Conservation (phyloP, 2,888 invertebrate species). For the Gymnosoma rotundatum region DNA sequence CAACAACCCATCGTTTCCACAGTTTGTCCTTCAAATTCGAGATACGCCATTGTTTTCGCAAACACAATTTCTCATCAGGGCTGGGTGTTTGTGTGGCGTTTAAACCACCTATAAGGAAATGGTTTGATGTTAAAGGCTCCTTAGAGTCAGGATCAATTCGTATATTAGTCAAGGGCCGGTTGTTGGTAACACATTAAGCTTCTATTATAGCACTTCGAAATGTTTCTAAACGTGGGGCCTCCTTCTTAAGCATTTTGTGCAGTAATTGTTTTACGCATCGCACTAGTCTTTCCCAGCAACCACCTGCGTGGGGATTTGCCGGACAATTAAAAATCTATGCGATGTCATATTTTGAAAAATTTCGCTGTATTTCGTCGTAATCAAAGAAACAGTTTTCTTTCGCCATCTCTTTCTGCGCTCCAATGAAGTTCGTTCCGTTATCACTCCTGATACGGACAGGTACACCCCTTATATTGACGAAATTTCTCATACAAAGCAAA, state of each 20-base stretch:
- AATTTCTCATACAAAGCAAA: constrained; percentile 66
- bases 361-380: constrained; percentile 31
- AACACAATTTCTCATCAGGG: constrained; percentile 20
- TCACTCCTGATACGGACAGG: constrained; percentile 64
- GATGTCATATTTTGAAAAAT: constrained; percentile 39
- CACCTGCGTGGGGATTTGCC: constrained; percentile 68
- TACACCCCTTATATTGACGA: constrained; percentile 61
- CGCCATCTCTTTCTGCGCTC: constrained; percentile 51
- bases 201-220: constrained; percentile 63
- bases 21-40: constrained; percentile 54
- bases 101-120: constrained; percentile 63
- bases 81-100: constrained; percentile 58
- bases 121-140: constrained; percentile 66
- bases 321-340: constrained; percentile 63
- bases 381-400: constrained; percentile 48
- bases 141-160: constrained; percentile 51
- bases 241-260: constrained; percentile 39
- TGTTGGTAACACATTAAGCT: constrained; percentile 65
- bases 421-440: constrained; percentile 51
- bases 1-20: constrained; percentile 51
- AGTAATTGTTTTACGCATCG: constrained; percentile 49
- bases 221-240: constrained; percentile 58
- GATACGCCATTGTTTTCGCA: constrained; percentile 59
- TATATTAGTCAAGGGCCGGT: constrained; percentile 59
- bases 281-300: constrained; percentile 70